phyloP scores from a whole-genome alignment of 2,888 invertebrate species.

The Macrosoma leucophasiata region DNA sequence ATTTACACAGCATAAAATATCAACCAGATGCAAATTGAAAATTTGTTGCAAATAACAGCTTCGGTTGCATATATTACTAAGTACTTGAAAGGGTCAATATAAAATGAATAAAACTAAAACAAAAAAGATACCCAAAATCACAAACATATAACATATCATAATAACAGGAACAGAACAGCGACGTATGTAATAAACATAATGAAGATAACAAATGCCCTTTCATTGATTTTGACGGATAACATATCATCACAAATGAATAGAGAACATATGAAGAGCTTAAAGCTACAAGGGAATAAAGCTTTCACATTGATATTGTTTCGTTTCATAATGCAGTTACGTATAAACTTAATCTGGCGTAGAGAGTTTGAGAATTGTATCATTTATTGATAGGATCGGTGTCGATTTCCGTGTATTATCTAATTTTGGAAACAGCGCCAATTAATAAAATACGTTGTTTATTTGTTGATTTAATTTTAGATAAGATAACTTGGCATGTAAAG shows the following conservation, averaged over 20 bases:
- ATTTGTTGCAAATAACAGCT: too few relatives aligned
- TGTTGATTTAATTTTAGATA: too few relatives aligned
- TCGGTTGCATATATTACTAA: background rate
- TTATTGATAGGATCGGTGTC: too few relatives aligned
- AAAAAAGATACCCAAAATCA: background rate
- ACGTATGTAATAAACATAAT: conserved; percentile 6
- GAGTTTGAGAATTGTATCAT: conserved; percentile 50
- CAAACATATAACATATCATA: background rate
- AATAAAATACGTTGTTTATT: too few relatives aligned
- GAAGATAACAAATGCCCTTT: conserved; percentile 4
- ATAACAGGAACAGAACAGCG: conserved; percentile 1
- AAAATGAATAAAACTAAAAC: background rate
- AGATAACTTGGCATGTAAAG: too few relatives aligned
- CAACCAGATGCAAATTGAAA: too few relatives aligned
- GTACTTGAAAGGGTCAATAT: background rate
- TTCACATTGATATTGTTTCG: conserved; percentile 51
- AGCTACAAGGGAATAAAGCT: conserved; percentile 37
- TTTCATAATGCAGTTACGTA: conserved; percentile 52
- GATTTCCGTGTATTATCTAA: conserved; percentile 13
- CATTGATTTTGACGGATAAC: conserved; percentile 30
- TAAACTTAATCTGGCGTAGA: conserved; percentile 47
- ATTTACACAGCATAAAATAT: too few relatives aligned
- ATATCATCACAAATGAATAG: conserved; percentile 35
- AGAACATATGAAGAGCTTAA: conserved; percentile 34
- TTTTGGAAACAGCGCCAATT: conserved; percentile 8